These are phyloP conservation scores for Drosophila setifemur DNA, from an alignment of 1,140 invertebrate genomes.

Conservation along the genomic window DNA sequence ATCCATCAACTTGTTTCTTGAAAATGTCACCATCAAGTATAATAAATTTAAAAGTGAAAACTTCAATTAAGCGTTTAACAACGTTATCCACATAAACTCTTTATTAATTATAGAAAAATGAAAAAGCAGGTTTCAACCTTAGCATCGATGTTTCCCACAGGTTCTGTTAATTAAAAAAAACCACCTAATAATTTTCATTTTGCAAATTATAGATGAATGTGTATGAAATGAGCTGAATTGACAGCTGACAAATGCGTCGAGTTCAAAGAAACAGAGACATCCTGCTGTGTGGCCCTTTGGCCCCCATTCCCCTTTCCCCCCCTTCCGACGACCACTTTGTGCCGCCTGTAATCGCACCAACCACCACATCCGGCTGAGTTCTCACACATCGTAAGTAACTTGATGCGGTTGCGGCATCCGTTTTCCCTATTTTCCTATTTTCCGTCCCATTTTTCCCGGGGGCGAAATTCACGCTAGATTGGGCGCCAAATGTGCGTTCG, in stretches of 20 bases:
- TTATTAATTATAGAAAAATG: too few relatives aligned
- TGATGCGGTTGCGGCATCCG: conserved; percentile 27
- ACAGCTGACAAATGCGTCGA: conserved; percentile 3
- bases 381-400: conserved; percentile 37
- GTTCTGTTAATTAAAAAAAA: too few relatives aligned
- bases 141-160: too few relatives aligned
- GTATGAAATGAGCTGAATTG: not conserved
- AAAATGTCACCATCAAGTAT: too few relatives aligned
- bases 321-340: not conserved
- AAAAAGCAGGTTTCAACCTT: too few relatives aligned
- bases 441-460: conserved; percentile 23
- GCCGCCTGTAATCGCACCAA: not conserved
- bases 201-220: too few relatives aligned
- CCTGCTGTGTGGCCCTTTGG: not conserved
- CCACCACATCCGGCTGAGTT: conserved; percentile 31
- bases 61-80: too few relatives aligned
- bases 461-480: conserved; percentile 54
- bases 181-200: too few relatives aligned
- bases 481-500: conserved; percentile 37
- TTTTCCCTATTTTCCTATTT: conserved; percentile 5
- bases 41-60: too few relatives aligned
- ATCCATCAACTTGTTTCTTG: too few relatives aligned
- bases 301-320: not conserved
- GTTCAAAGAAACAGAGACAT: conserved; percentile 34
- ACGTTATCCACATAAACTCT: too few relatives aligned